These are phyloP conservation scores for Drosophila dunni DNA, from an alignment of 1,140 invertebrate genomes.

Conservation along the genomic window DNA sequence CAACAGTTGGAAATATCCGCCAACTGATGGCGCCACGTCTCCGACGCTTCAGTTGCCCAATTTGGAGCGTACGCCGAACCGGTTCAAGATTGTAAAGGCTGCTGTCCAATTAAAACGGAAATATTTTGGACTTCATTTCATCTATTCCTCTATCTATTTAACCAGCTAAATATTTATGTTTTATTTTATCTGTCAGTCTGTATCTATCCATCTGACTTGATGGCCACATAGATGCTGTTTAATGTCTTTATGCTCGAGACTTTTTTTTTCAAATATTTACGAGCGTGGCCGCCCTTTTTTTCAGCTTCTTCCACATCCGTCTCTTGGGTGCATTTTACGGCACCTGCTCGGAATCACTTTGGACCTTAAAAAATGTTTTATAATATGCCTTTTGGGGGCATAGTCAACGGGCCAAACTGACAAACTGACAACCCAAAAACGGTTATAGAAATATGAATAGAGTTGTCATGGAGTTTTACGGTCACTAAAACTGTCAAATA, in stretches of 20 bases:
- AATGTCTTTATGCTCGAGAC: constrained; percentile 41
- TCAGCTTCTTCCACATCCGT: constrained; percentile 20
- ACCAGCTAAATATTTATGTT: background rate
- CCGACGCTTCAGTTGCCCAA: constrained; percentile 59
- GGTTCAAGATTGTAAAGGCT: constrained; percentile 57
- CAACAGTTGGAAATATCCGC: constrained; percentile 17
- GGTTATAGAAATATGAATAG: constrained; percentile 38
- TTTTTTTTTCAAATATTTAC: constrained; percentile 17
- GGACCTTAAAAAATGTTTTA: constrained; percentile 23
- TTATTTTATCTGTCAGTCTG: constrained; percentile 6
- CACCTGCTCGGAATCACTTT: constrained; percentile 27
- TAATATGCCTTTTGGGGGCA: constrained; percentile 2
- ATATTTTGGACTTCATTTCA: constrained; percentile 59
- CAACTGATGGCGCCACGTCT: constrained; percentile 63
- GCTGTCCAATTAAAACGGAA: constrained; percentile 76
- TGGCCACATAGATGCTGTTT: constrained; percentile 40
- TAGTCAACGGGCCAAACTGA: background rate
- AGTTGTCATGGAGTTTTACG: constrained; percentile 42
- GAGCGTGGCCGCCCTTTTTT: constrained; percentile 31
- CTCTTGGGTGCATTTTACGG: constrained; percentile 27
- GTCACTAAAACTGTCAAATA: constrained; percentile 47
- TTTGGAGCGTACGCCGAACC: constrained; percentile 67
- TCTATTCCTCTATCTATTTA: constrained; percentile 12
- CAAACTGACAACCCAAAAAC: background rate
- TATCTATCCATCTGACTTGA: background rate